Evolutionary conservation across 2,888 invertebrate genomes (phyloP).

Genomic region (Bedellia somnulentella): DNA sequence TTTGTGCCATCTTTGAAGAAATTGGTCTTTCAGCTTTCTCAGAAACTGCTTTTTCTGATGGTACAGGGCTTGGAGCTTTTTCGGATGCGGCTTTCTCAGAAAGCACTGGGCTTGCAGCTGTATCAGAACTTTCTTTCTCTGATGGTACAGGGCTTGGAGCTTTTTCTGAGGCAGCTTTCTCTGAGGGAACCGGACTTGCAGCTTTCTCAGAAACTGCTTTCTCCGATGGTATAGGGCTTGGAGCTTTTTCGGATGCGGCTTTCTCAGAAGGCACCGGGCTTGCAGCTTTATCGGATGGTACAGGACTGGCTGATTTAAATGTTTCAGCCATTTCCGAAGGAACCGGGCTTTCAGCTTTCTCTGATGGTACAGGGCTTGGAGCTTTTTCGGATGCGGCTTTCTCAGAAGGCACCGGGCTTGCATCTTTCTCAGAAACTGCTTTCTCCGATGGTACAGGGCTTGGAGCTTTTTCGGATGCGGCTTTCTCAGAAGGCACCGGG

Average conservation of each 20-base stretch:
- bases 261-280: neutral
- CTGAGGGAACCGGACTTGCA: neutral
- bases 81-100: neutral
- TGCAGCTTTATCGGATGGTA: neutral
- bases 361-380: neutral
- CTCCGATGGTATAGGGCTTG: neutral
- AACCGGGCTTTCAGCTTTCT: constrained; percentile 1
- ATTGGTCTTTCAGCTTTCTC: neutral
- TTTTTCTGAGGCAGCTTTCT: neutral
- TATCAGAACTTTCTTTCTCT: too few relatives aligned
- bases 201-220: neutral
- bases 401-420: neutral
- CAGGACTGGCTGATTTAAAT: neutral
- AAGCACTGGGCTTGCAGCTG: neutral
- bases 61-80: neutral
- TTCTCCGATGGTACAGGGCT: neutral
- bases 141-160: neutral
- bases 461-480: neutral
- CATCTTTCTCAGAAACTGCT: constrained; percentile 4
- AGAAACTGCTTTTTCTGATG: neutral
- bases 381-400: neutral
- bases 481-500: constrained; percentile 1
- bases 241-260: neutral
- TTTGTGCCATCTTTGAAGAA: too few relatives aligned
- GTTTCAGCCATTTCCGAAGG: neutral